Conservation (phyloP, 2,888 invertebrate species). For the Norana najaformis region DNA sequence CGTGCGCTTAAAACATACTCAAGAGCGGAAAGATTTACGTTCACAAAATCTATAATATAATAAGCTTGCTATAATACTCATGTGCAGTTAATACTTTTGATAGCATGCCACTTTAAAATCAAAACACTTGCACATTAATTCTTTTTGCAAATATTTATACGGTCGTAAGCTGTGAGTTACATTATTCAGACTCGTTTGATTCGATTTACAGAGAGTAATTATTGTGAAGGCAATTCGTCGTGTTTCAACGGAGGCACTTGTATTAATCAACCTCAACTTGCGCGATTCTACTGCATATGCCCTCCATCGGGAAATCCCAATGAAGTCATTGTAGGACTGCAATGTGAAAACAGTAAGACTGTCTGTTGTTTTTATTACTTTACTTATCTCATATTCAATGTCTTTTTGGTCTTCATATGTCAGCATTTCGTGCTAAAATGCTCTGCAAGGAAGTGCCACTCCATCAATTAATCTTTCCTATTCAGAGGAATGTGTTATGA, state of each 20-base stretch:
- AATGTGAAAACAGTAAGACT: slow-evolving; percentile 10
- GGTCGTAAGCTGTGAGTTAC: too few species aligned
- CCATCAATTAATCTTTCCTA: too few species aligned
- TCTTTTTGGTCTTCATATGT: neutral
- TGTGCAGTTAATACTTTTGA: too few species aligned
- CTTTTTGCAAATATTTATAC: neutral
- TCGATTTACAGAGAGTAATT: neutral
- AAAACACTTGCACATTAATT: neutral
- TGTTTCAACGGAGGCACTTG: neutral
- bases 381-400: neutral
- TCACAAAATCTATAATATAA: too few species aligned
- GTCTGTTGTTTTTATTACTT: neutral
- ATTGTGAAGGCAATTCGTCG: neutral
- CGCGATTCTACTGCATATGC: neutral
- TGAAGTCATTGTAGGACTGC: neutral
- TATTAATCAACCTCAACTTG: neutral
- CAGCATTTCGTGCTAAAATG: neutral
- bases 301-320: neutral
- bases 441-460: neutral
- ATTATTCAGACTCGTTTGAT: neutral
- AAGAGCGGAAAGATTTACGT: too few species aligned
- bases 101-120: neutral
- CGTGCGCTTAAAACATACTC: too few species aligned
- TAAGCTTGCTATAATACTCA: too few species aligned
- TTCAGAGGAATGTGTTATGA: neutral